Percentiles rank a stretch among this genome's conserved stretches.
Conservation (phyloP, 2,888 invertebrate genomes). For the Anorthoa munda region DNA sequence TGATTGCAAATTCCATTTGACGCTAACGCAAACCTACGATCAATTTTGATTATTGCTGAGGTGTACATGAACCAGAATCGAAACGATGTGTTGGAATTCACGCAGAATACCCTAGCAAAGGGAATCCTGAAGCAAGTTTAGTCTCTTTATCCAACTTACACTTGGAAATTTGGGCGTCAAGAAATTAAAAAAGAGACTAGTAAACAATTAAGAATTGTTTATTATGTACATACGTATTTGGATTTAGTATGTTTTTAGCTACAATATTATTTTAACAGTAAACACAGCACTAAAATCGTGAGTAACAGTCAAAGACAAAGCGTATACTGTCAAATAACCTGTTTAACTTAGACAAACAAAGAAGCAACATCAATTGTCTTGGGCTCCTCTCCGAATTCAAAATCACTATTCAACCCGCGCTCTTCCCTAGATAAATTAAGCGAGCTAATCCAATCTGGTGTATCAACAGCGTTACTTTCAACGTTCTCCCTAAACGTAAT, state of each 20-base stretch:
- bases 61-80: neutral
- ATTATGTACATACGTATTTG: neutral
- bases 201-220: neutral
- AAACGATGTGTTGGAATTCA: neutral
- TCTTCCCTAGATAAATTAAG: conserved; percentile 61
- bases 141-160: neutral
- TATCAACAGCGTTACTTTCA: conserved; percentile 66
- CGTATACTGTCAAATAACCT: conserved; percentile 35
- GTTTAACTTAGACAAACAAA: conserved; percentile 52
- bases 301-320: conserved; percentile 37
- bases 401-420: conserved; percentile 62
- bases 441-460: conserved; percentile 63
- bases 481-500: conserved; percentile 70
- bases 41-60: conserved; percentile 27
- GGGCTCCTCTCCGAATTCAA: conserved; percentile 23
- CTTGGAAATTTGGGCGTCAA: neutral
- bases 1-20: conserved; percentile 56
- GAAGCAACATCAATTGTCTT: conserved; percentile 56
- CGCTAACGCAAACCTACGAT: conserved; percentile 34
- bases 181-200: neutral
- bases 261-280: neutral
- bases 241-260: neutral
- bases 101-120: neutral
- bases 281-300: neutral
- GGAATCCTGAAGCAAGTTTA: neutral